A percentile compares a stretch with the other conserved stretches of the same genome.
These are phyloP conservation scores for Huso huso DNA, from an alignment of 2,797 vertebrate species.

Conservation along the genomic window DNA sequence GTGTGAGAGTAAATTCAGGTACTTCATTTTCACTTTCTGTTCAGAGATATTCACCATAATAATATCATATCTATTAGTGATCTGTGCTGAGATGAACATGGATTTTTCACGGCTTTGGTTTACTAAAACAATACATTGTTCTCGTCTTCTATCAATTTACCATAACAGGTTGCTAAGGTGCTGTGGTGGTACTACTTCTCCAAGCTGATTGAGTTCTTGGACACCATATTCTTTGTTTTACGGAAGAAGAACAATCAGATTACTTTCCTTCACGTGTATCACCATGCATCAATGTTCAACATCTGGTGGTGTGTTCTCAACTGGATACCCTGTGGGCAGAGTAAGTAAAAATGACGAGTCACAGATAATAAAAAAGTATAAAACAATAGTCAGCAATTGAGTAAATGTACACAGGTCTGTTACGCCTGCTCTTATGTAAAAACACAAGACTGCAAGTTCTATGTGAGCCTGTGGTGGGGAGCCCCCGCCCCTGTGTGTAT, in stretches of 20 bases:
- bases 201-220: conserved; percentile 76
- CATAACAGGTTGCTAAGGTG: conserved; percentile 68
- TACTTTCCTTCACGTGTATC: conserved; percentile 79
- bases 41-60: too few species aligned
- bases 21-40: too few species aligned
- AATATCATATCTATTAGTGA: too few species aligned
- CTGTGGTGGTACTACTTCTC: conserved; percentile 88
- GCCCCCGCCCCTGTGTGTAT: too few species aligned
- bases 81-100: too few species aligned
- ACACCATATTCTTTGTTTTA: conserved; percentile 78
- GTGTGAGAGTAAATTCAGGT: too few species aligned
- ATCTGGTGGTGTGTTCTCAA: conserved; percentile 86
- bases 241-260: conserved; percentile 78
- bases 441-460: too few species aligned
- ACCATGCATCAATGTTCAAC: conserved; percentile 82
- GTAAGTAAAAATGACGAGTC: conserved; percentile 50
- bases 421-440: too few species aligned
- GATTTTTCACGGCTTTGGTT: not conserved
- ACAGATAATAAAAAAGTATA: too few species aligned
- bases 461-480: too few species aligned
- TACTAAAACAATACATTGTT: conserved; percentile 1
- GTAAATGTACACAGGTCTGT: too few species aligned
- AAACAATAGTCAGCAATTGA: too few species aligned
- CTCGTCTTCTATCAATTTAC: conserved; percentile 20
- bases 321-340: conserved; percentile 84